phyloP scores from a whole-genome alignment of 2,888 invertebrate genomes.

The Cryptophagus acutangulus region DNA sequence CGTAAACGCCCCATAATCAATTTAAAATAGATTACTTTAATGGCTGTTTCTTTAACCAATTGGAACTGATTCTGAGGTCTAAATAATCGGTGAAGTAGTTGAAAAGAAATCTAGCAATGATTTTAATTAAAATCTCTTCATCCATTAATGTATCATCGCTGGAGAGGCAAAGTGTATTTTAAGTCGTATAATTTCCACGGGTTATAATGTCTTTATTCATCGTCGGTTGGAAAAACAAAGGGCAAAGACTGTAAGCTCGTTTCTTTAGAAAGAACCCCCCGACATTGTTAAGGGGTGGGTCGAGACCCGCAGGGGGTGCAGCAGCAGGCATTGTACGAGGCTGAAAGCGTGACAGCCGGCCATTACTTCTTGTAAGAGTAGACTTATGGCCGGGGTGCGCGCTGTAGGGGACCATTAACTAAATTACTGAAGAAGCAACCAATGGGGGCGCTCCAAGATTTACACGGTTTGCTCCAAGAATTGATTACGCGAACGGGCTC shows the following conservation, averaged over 20 bases:
- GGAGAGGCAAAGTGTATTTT: slow-evolving; percentile 11
- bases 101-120: too few species aligned
- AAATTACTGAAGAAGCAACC: slow-evolving; percentile 48
- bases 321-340: slow-evolving; percentile 38
- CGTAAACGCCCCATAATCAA: too few species aligned
- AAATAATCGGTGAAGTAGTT: too few species aligned
- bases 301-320: slow-evolving; percentile 8
- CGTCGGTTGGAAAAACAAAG: slow-evolving; percentile 26
- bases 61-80: too few species aligned
- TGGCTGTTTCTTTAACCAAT: too few species aligned
- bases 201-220: slow-evolving; percentile 28
- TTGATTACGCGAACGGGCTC: slow-evolving; percentile 45
- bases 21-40: too few species aligned
- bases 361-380: slow-evolving; percentile 50
- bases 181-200: slow-evolving; percentile 22
- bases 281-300: slow-evolving; percentile 16
- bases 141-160: slow-evolving; percentile 15
- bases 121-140: slow-evolving; percentile 23
- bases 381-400: slow-evolving; percentile 45
- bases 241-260: slow-evolving; percentile 13
- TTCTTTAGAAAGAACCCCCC: slow-evolving; percentile 12
- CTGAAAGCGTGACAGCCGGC: slow-evolving; percentile 49
- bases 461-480: slow-evolving; percentile 33
- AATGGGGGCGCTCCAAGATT: slow-evolving; percentile 45
- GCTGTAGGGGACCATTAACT: slow-evolving; percentile 50